These are phyloP conservation scores for Orestias chungarensis DNA, from an alignment of 2,797 vertebrate species.

Conservation along the genomic window DNA sequence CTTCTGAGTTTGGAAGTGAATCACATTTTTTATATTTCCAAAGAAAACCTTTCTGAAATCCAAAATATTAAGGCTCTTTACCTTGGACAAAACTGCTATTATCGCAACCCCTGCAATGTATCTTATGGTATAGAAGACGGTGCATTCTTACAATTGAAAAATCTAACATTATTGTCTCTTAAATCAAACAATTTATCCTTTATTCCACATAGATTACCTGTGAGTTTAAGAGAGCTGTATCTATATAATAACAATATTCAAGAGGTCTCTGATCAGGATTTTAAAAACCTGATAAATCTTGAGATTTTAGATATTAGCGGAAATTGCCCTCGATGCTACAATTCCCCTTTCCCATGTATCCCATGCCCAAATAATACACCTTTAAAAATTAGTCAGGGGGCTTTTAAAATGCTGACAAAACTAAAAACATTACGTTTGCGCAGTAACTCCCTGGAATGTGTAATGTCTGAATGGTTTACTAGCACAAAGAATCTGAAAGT, in stretches of 20 bases:
- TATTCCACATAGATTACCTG: slow-evolving; percentile 83
- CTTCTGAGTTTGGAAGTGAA: slow-evolving; percentile 95
- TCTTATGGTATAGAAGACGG: slow-evolving; percentile 84
- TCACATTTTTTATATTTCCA: slow-evolving; percentile 81
- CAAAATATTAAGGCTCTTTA: slow-evolving; percentile 84
- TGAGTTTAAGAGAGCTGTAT: slow-evolving; percentile 86
- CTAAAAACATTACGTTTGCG: slow-evolving; percentile 86
- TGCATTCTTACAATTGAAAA: slow-evolving; percentile 83
- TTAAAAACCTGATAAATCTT: slow-evolving; percentile 83
- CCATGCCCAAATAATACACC: slow-evolving; percentile 82
- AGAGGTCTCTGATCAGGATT: slow-evolving; percentile 79
- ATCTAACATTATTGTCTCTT: slow-evolving; percentile 86
- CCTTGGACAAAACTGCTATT: slow-evolving; percentile 95
- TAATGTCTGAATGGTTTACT: slow-evolving; percentile 84
- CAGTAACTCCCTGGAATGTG: slow-evolving; percentile 88
- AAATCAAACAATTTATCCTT: slow-evolving; percentile 91
- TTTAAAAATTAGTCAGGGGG: slow-evolving; percentile 77
- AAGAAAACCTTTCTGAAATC: slow-evolving; percentile 84
- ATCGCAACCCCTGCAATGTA: slow-evolving; percentile 90
- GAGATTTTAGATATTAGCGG: slow-evolving; percentile 93
- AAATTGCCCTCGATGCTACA: slow-evolving; percentile 94
- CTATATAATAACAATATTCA: slow-evolving; percentile 92
- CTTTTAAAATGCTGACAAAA: slow-evolving; percentile 84
- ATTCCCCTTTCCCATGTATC: slow-evolving; percentile 88
- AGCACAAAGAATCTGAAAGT: slow-evolving; percentile 77